Conservation (phyloP, 2,113 vertebrate species). For the Rhynchopsitta pachyrhyncha region DNA sequence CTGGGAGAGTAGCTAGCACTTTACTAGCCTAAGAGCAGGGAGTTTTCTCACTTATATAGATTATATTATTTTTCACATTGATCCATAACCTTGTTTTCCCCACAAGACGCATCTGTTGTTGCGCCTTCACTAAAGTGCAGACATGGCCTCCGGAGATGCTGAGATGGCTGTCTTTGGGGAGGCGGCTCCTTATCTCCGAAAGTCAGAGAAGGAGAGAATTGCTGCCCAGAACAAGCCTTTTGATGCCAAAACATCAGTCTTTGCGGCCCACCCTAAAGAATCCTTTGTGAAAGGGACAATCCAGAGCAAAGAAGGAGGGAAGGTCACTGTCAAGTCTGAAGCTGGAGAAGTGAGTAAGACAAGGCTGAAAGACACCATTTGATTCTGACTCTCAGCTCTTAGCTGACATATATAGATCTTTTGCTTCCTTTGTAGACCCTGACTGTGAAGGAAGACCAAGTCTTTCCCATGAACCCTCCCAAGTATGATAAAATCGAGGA, state of each 20-base stretch:
- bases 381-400: fast-evolving
- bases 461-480: neutral
- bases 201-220: conserved; percentile 79
- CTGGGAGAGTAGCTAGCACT: neutral
- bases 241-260: conserved; percentile 73
- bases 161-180: conserved; percentile 79
- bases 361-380: neutral
- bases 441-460: neutral
- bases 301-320: conserved; percentile 63
- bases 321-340: neutral
- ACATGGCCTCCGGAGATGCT: conserved; percentile 75
- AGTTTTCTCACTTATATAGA: neutral
- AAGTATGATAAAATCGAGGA: conserved; percentile 82
- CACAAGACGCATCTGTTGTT: neutral
- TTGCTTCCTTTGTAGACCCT: neutral
- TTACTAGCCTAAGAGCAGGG: neutral
- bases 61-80: neutral
- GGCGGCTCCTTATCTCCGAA: conserved; percentile 77
- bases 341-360: conserved; percentile 73
- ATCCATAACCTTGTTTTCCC: neutral
- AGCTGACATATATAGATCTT: fast-evolving
- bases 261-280: conserved; percentile 71
- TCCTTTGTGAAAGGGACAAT: conserved; percentile 76
- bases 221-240: conserved; percentile 81
- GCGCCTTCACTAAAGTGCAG: conserved; percentile 43